Evolutionary conservation across 2,797 vertebrate genomes (phyloP), one percentile per base, ranked within the genome.

Genomic region (Hippocampus kuda): DNA sequence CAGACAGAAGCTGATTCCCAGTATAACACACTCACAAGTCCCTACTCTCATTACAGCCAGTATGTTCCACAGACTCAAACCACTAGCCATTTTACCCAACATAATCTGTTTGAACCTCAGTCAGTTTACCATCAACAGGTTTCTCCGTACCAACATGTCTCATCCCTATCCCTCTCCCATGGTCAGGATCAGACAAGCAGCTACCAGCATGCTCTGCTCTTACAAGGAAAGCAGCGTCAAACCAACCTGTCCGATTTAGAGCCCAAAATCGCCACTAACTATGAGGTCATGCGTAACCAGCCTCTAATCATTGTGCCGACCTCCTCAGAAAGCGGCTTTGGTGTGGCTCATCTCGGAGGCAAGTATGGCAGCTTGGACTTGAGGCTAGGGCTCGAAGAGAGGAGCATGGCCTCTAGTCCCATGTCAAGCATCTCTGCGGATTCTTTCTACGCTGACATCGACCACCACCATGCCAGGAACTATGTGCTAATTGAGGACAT

Each of bases 371-470:
- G 83, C 77, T 89, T 99, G 79, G 97, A 99, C 72, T 90, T 99
- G 77, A 92, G 97, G 71, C 90, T 99, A 70, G 97, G 95, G 13
- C 81, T 99, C 79, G 95, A 98, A 1, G 96, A 98, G 80, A 93
- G 97, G 79, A 97, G 94, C 83, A 94, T 98, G 88, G 95, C 94
- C 3, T 95, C 95, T 75, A 98, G 96, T 79, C 97, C 97, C 41
- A 96, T 99, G 92, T 98, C 96, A 57, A 99, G 94, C 82, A 94
- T 99, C 85, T 98, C 97, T 73, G 92, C 96, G 56, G 98, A 99
- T 84, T 98, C 98, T 0, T 99, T 97, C 85, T 99, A 98, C 88
- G 91, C 95, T 72, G 98, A 99, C 80, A 94, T 99, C 72, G 98
- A 99, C 70, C 95, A 98, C 76, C 94, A 95, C 64, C 89, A 94